Conservation (phyloP, 35 echinoderm and acorn worm species). For the Stichopus chloronotus region DNA sequence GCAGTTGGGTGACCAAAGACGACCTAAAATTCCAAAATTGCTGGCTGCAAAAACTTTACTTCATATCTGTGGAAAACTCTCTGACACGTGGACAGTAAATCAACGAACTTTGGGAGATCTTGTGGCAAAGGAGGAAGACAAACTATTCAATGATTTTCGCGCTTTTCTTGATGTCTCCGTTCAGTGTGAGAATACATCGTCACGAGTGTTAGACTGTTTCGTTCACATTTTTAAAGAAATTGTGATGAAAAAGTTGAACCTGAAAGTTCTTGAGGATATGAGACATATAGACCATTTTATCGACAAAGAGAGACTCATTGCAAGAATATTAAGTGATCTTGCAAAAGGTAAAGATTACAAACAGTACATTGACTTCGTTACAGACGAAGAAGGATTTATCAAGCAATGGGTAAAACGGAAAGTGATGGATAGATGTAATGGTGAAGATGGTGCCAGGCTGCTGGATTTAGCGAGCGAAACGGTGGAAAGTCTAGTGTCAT, state of each 20-base stretch:
- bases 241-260: background rate
- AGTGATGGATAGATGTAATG: background rate
- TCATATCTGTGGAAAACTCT: background rate
- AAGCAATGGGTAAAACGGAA: slow-evolving; percentile 8
- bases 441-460: background rate
- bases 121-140: background rate
- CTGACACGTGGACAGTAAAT: background rate
- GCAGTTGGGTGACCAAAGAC: background rate
- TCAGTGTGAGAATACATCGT: slow-evolving; percentile 8
- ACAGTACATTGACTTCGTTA: background rate
- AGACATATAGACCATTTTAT: background rate
- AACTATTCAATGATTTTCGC: background rate
- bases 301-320: slow-evolving; percentile 29
- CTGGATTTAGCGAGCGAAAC: background rate
- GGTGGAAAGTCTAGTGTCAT: background rate
- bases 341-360: background rate
- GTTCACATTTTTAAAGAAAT: slow-evolving; percentile 36
- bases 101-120: background rate
- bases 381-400: background rate
- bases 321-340: background rate
- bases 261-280: background rate
- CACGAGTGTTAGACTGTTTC: background rate
- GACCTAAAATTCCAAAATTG: background rate
- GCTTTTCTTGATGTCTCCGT: slow-evolving; percentile 18
- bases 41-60: background rate